Base-by-base conservation (phyloP, 2,888 invertebrate genomes). In the Tetanocera ferruginea region DNA sequence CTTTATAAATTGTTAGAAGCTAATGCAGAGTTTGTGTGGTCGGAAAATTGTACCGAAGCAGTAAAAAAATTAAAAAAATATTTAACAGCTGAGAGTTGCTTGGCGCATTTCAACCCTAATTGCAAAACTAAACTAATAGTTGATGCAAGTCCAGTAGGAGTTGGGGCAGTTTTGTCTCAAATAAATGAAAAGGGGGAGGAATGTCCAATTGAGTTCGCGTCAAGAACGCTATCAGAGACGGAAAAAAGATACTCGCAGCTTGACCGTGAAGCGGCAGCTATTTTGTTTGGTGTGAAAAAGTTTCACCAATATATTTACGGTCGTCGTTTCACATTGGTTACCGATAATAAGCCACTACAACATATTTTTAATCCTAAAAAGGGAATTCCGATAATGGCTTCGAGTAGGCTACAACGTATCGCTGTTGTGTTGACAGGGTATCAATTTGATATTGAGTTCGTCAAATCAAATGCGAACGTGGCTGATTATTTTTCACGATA, bases 171-270 rank as follows among this genome's bases (percentile, higher is more conserved):
- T 5, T 78, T 89, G 11, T 84, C 83, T 3, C 88, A 89, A 76
- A 82, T 83, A 9, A 83, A 82, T 37, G 76, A 76, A 19, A 84
- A 88, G 79, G 87, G 87, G n/a, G 78, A 81, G 19, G 88, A 88
- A 79, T 79, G 85, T 51, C 89, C 88, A 4, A 87, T 89, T 31
- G 84, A 85, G 8, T 89, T 85, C 83, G 87, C 88, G 0, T 88
- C 86, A n/a, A 80, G 80, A 83, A 64, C 71, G 9, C 71, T 78
- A 23, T 73, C 78, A 4, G 76, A 72, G 5, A 70, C 73, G 0
- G 77, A 80, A 37, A 75, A 70, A 31, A n/a, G 55, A 5, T 78
- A 80, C 67, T 80, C 78, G 0, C 76, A 78, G 8, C 28, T 79
- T 34, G 78, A 79, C 62, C 60, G 70, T 1, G 69, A 69, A 69